Evolutionary conservation across 2,113 vertebrate genomes (phyloP).

Genomic region (Caloenas nicobarica): DNA sequence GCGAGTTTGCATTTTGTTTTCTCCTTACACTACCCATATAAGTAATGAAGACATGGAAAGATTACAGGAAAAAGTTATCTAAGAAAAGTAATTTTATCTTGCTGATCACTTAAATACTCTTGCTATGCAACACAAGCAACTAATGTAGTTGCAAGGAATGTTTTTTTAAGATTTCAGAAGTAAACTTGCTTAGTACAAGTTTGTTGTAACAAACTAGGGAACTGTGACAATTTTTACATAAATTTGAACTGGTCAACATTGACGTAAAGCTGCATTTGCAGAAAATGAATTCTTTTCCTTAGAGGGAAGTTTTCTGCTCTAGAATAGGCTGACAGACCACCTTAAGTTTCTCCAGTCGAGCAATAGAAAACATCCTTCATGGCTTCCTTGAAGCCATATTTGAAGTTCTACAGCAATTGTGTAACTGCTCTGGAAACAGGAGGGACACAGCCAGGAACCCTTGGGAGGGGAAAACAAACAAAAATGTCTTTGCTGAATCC

Average conservation of each 20-base stretch:
- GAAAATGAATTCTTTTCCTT: neutral
- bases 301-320: neutral
- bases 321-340: constrained; percentile 13
- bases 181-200: neutral
- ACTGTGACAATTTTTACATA: neutral
- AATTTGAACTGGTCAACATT: neutral
- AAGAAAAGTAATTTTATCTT: neutral
- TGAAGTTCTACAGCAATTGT: constrained; percentile 37
- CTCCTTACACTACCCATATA: neutral
- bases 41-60: neutral
- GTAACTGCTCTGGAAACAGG: constrained; percentile 40
- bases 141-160: neutral
- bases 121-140: neutral
- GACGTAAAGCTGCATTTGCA: neutral
- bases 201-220: neutral
- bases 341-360: constrained; percentile 27
- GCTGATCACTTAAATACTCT: neutral
- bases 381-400: neutral
- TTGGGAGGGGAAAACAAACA: neutral
- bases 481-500: neutral
- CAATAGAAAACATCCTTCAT: constrained; percentile 47
- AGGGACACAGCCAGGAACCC: neutral
- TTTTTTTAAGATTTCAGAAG: neutral
- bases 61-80: neutral
- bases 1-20: neutral